Conservation (phyloP, 2,113 vertebrate genomes). For the Xenotilapia flavipinnis region DNA sequence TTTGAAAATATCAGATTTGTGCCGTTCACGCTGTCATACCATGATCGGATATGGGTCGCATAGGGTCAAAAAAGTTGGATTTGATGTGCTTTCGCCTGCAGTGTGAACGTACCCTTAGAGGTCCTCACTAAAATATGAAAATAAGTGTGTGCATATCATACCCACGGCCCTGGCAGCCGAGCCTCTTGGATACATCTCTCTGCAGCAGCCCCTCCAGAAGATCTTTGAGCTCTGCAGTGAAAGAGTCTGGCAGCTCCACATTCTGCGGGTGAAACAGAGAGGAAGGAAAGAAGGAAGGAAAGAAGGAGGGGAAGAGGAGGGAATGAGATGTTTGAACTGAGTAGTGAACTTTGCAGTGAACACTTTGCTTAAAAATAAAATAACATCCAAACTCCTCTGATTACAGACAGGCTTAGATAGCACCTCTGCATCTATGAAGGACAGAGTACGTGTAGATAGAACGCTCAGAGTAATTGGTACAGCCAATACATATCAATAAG, state of each 20-base stretch:
- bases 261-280: constrained; percentile 66
- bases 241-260: constrained; percentile 90
- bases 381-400: not conserved
- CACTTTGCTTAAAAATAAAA: not conserved
- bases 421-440: not conserved
- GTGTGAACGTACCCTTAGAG: not conserved
- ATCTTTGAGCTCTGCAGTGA: constrained; percentile 87
- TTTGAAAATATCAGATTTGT: not conserved
- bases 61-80: too few relatives aligned
- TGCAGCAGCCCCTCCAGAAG: constrained; percentile 90
- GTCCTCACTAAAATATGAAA: not conserved
- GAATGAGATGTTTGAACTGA: not conserved
- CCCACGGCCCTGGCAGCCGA: constrained; percentile 90
- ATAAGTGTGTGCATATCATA: constrained; percentile 48
- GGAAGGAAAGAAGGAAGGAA: not conserved
- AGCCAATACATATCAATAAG: not conserved
- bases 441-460: not conserved
- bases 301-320: not conserved
- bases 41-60: too few relatives aligned
- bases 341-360: not conserved
- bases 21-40: too few relatives aligned
- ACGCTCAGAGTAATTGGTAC: not conserved
- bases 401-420: not conserved
- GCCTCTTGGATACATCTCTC: constrained; percentile 84
- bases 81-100: too few relatives aligned